Percentiles rank a stretch among this genome's conserved stretches.
Conservation (phyloP, 1,140 invertebrate genomes). For the Homarus americanus region DNA sequence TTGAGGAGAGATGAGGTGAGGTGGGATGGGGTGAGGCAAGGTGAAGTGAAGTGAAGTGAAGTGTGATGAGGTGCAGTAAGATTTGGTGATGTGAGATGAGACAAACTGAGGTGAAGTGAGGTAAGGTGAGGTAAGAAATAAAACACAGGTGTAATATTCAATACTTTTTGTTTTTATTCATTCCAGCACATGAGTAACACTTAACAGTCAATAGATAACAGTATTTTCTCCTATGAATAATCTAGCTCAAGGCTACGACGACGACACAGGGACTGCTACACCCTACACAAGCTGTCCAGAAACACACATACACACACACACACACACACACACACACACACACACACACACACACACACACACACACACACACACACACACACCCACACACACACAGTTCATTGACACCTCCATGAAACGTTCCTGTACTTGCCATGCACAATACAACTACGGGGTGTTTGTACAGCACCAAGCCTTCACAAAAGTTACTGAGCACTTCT, state of each 20-base stretch:
- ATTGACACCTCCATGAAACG: no score
- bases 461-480: no score
- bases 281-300: slow-evolving; percentile 15
- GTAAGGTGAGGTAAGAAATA: no score
- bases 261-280: slow-evolving; percentile 10
- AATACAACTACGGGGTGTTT: no score
- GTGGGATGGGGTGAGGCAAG: no score
- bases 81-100: no score
- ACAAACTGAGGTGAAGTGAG: no score
- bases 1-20: no score
- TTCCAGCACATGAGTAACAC: slow-evolving; percentile 41
- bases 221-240: slow-evolving; percentile 1
- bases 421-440: no score
- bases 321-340: slow-evolving; percentile 19
- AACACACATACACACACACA: not conserved
- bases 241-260: slow-evolving; percentile 5
- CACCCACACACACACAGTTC: not conserved
- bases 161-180: slow-evolving; percentile 39
- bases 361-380: slow-evolving; percentile 24
- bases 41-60: no score
- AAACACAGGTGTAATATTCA: not conserved
- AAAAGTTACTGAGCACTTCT: no score
- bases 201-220: slow-evolving; percentile 57
- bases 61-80: no score
- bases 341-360: slow-evolving; percentile 7